Base-by-base conservation (phyloP, 2,113 vertebrate genomes). In the Microtus pennsylvanicus region DNA sequence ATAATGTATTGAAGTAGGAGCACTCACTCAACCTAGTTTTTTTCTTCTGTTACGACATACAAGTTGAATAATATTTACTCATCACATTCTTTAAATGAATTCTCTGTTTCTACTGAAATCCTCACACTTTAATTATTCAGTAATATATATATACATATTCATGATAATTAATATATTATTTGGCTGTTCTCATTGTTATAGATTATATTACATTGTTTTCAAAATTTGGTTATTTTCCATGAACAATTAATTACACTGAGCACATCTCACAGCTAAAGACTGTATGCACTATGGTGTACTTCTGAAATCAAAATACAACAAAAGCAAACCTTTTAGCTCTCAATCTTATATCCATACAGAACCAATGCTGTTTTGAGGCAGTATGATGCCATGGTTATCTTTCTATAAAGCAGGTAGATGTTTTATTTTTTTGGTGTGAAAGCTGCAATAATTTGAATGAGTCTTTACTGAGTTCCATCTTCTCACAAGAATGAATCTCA, bases 221-320 rank as follows among this genome's bases (percentile, higher is more conserved):
- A 92, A 28, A 94, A 30, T 65, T 74, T 94, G 81, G 70, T 77
- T 77, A 22, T 87, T 92, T 89, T 22, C 55, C 72, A 63, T 92
- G 82, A 90, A 96, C 93, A 90, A 93, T 85, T 93, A 82, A 92
- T 91, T 89, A 2, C 28, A 78, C 5, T 72, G n/a, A 76, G 47
- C 7, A 90, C 13, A 90, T 45, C 45, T 95, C 76, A 86, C 22
- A 89, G 89, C 30, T 95, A 86, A 90, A 92, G 76, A 21, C 21
- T 76, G 0, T 95, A 90, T 61, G 82, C 67, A 93, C 55, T 63
- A 6, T 42, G 58, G 21, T 63, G 24, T 63, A 52, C 22, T 94
- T 96, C 67, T 89, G 10, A 92, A 90, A 88, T 80, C 72, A 93
- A 94, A 96, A 30, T 86, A 78, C 19, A 92, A 61, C 24, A 91